Base-by-base conservation (phyloP, 2,113 vertebrate species). In the Romanogobio albipinnatus region DNA sequence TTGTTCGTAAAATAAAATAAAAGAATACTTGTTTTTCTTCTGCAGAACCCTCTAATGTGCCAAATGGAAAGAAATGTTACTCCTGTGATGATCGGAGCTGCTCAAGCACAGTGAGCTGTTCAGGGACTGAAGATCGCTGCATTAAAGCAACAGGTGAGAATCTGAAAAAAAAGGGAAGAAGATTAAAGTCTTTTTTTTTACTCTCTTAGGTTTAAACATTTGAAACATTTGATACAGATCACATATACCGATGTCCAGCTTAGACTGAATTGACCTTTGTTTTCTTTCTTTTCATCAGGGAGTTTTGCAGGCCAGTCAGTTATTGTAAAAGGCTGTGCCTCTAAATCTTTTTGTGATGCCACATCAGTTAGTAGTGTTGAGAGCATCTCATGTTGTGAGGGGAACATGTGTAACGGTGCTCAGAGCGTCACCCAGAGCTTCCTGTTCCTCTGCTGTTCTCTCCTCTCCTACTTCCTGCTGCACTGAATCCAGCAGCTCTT, bases 391-490 rank as follows among this genome's bases (percentile, higher is more conserved):
- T 29, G 61, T 0, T 64, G 61, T 1, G 39, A 39, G 39, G 39
- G 39, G 39, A 39, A 39, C 39, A 5, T 39, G 39, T 39, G 39
- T 39, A 39, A 39, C 39, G 39, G 39, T 7, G 39, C 39, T 39
- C 39, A 66, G 14, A 33, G 62, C 0, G 62, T 66, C 62, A 36
- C 29, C 15, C 26, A 33, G 61, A 29, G 58, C 58, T 59, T 66
- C 26, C 61, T 64, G 61, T 64, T 64, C 61, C 61, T 64, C 61
- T 66, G 62, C 62, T 33, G 62, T 64, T 29, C 61, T 64, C 61
- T 64, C 26, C 29, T 29, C 29, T 29, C 29, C 29, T 29, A 29
- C 29, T 29, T 29, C 29, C 1, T 29, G 29, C 29, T 29, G 29
- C 29, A 29, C 29, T 29, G 29, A 29, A 29, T 29, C 29, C 29